These are phyloP conservation scores for Epinotia ramella DNA, from an alignment of 2,888 invertebrate species.

Conservation along the genomic window DNA sequence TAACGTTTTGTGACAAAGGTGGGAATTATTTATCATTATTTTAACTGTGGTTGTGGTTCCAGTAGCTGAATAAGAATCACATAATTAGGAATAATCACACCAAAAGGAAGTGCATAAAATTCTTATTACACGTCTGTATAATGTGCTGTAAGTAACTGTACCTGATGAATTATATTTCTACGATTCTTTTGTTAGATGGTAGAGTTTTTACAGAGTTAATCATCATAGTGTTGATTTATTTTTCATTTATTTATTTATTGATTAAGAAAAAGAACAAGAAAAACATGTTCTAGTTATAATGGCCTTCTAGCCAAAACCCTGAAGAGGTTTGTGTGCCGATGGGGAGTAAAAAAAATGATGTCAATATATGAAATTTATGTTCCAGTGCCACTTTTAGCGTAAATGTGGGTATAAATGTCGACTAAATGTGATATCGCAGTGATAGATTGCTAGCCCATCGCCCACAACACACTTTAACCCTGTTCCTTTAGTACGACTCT, in stretches of 20 bases:
- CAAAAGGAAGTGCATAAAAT: constrained; percentile 26
- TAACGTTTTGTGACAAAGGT: constrained; percentile 61
- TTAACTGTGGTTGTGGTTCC: constrained; percentile 47
- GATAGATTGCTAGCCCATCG: too few relatives aligned
- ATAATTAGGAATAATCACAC: constrained; percentile 42
- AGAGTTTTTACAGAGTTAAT: not conserved
- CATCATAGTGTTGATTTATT: not conserved
- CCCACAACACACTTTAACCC: too few relatives aligned
- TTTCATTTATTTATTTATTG: not conserved
- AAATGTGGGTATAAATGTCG: too few relatives aligned
- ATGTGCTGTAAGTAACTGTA: not conserved
- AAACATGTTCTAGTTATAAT: too few relatives aligned
- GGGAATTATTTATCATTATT: constrained; percentile 57
- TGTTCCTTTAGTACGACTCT: too few relatives aligned
- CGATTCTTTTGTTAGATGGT: not conserved
- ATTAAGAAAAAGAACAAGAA: too few relatives aligned
- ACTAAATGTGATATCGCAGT: too few relatives aligned
- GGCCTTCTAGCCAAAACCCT: too few relatives aligned
- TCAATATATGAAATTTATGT: too few relatives aligned
- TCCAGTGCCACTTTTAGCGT: too few relatives aligned
- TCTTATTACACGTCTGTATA: not conserved
- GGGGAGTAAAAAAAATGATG: too few relatives aligned
- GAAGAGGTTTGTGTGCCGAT: too few relatives aligned
- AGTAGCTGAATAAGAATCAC: constrained; percentile 42
- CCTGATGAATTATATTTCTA: not conserved